phyloP scores from a whole-genome alignment of 2,888 invertebrate genomes.

The Rhingia campestris region DNA sequence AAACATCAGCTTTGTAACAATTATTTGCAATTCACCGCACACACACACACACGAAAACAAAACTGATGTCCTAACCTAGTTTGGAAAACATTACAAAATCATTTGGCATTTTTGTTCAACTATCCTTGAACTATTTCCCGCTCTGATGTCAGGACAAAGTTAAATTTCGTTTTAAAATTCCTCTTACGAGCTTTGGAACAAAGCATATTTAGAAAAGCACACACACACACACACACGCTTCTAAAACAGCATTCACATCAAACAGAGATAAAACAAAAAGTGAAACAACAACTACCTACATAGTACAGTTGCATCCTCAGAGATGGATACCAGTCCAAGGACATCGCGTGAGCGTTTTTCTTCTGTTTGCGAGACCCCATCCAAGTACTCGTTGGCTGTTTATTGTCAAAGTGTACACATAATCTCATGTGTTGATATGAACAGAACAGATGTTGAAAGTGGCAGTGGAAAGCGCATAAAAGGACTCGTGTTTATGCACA shows the following conservation, averaged over 20 bases:
- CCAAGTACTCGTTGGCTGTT: too few relatives aligned
- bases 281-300: neutral
- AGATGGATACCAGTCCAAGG: neutral
- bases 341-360: neutral
- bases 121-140: conserved; percentile 1
- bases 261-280: neutral
- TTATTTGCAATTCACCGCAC: too few relatives aligned
- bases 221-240: too few relatives aligned
- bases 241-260: too few relatives aligned
- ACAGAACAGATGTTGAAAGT: neutral
- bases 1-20: too few relatives aligned
- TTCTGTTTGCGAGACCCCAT: too few relatives aligned
- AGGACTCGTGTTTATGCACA: too few relatives aligned
- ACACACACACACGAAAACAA: too few relatives aligned
- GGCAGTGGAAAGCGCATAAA: neutral
- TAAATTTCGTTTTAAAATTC: neutral
- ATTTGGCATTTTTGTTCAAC: neutral
- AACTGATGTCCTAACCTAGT: too few relatives aligned
- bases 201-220: too few relatives aligned
- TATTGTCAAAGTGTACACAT: neutral
- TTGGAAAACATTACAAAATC: too few relatives aligned
- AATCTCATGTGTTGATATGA: conserved; percentile 1
- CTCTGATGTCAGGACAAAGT: conserved; percentile 2
- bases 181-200: neutral
- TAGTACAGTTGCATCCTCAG: neutral